Evolutionary conservation across 2,113 vertebrate genomes (phyloP).

Genomic region (Amia ocellicauda): DNA sequence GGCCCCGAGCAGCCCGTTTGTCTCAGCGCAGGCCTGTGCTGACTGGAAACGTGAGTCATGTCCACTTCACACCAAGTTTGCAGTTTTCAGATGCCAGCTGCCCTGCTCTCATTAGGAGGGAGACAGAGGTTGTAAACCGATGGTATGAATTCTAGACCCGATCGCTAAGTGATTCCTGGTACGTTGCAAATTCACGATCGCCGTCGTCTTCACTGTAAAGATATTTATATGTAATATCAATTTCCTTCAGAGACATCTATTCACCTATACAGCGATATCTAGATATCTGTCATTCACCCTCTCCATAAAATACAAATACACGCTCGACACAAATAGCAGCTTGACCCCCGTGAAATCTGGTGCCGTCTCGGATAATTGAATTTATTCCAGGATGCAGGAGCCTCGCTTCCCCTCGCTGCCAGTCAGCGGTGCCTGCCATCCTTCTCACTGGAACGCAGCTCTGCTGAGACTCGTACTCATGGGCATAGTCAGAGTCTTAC

Average conservation of each 20-base stretch:
- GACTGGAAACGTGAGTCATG: neutral
- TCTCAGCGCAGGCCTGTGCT: neutral
- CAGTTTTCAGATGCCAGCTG: slow-evolving; percentile 9
- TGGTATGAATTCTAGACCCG: neutral
- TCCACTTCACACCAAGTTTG: slow-evolving; percentile 3
- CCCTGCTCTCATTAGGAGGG: neutral
- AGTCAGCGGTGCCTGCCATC: no score
- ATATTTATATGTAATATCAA: slow-evolving; percentile 23
- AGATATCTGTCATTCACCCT: no score
- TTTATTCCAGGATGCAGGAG: no score
- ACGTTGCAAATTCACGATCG: slow-evolving; percentile 18
- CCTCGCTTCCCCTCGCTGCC: no score
- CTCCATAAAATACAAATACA: no score
- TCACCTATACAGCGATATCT: no score
- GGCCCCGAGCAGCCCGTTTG: neutral
- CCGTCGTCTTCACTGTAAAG: slow-evolving; percentile 25
- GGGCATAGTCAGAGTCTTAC: slow-evolving; percentile 13
- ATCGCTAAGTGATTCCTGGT: no score
- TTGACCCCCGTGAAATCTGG: no score
- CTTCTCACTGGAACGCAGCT: no score
- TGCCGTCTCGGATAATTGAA: no score
- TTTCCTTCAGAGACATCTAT: slow-evolving; percentile 9
- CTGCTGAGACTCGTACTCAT: no score
- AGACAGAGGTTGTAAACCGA: neutral
- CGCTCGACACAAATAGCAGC: no score